Conservation (phyloP, 2,888 invertebrate species). For the Maniola hyperantus region DNA sequence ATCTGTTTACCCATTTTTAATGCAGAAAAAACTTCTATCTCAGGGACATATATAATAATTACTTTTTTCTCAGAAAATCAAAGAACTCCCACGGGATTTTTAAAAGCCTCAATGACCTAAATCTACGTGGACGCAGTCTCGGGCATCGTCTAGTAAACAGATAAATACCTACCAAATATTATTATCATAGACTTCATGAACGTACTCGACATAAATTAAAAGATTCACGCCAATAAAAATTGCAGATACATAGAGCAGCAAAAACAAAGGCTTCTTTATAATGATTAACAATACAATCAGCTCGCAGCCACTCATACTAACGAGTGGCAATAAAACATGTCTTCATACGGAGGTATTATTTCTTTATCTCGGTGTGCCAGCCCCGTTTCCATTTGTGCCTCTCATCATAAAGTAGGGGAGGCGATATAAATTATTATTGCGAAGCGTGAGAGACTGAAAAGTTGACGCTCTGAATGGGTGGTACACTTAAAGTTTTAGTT, state of each 20-base stretch:
- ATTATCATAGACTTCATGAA: neutral
- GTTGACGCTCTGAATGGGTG: constrained; percentile 27
- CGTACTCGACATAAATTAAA: constrained; percentile 1
- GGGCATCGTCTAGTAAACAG: neutral
- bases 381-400: constrained; percentile 65
- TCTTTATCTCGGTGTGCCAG: constrained; percentile 73
- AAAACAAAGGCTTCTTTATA: constrained; percentile 39
- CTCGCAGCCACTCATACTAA: constrained; percentile 41
- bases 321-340: constrained; percentile 53
- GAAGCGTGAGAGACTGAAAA: constrained; percentile 48
- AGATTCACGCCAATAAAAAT: constrained; percentile 18
- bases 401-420: constrained; percentile 62
- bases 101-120: too few relatives aligned
- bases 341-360: constrained; percentile 62
- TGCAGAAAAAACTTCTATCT: too few relatives aligned
- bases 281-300: constrained; percentile 43
- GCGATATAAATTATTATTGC: constrained; percentile 65
- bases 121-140: too few relatives aligned
- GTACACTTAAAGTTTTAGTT: constrained; percentile 26
- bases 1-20: too few relatives aligned
- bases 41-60: too few relatives aligned
- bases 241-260: neutral
- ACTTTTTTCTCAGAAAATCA: too few relatives aligned
- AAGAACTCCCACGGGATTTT: too few relatives aligned
- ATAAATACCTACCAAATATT: neutral